These are phyloP conservation scores for Panzeria rudis DNA, from an alignment of 2,888 invertebrate species.

Conservation along the genomic window DNA sequence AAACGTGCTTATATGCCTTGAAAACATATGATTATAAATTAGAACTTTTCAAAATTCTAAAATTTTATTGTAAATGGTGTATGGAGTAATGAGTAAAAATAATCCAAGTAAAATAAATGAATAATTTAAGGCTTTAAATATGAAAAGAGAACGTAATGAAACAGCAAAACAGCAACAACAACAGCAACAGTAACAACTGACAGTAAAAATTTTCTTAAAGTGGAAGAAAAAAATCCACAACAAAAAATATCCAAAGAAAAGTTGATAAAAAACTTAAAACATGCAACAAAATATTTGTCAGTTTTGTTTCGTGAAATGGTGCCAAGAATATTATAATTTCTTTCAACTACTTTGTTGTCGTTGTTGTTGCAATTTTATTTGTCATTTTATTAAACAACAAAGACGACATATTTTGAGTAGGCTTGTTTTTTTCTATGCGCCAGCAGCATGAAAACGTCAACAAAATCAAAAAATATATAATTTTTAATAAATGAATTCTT, in stretches of 20 bases:
- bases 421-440: conserved; percentile 49
- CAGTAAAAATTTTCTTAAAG: conserved; percentile 69
- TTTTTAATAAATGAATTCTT: conserved; percentile 44
- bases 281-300: conserved; percentile 74
- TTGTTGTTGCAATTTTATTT: conserved; percentile 68
- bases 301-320: conserved; percentile 74
- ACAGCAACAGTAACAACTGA: conserved; percentile 61
- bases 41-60: background rate
- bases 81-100: conserved; percentile 46
- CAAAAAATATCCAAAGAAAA: conserved; percentile 49
- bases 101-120: conserved; percentile 74
- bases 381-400: conserved; percentile 66
- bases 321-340: conserved; percentile 73
- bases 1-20: too few species aligned
- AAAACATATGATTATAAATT: background rate
- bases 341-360: conserved; percentile 73
- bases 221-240: conserved; percentile 47
- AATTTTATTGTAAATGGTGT: conserved; percentile 3
- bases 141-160: conserved; percentile 46
- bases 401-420: conserved; percentile 71
- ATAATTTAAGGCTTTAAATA: conserved; percentile 69
- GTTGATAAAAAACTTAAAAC: conserved; percentile 49
- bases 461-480: conserved; percentile 25
- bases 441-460: conserved; percentile 20
- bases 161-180: conserved; percentile 23